These are phyloP conservation scores for Eptesicus fuscus DNA, from an alignment of 2,113 vertebrate genomes.

Conservation along the genomic window DNA sequence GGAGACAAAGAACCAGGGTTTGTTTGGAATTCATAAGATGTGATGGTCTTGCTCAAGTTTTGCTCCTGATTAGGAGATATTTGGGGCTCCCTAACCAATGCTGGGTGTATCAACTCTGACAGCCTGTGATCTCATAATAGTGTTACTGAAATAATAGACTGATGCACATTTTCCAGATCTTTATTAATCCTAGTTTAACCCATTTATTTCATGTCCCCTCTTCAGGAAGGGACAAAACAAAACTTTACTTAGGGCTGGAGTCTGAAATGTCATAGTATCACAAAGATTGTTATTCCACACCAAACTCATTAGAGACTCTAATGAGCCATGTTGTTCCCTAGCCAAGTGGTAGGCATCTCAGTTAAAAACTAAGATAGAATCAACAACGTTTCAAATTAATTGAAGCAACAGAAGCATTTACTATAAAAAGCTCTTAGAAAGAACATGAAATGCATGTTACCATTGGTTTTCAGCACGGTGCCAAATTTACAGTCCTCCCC, in stretches of 20 bases:
- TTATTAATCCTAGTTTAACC: too few species aligned
- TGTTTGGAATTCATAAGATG: rapidly evolving
- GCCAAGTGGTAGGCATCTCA: not conserved
- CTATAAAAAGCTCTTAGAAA: not conserved
- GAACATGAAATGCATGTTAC: rapidly evolving
- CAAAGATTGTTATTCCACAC: not conserved
- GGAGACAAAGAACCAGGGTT: not conserved
- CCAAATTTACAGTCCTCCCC: rapidly evolving
- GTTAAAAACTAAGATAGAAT: not conserved
- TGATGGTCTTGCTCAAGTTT: rapidly evolving
- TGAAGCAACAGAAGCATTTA: not conserved
- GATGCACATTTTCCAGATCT: rapidly evolving
- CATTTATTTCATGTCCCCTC: not conserved
- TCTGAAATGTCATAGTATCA: not conserved
- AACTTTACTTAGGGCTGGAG: not conserved
- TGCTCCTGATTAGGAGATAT: rapidly evolving
- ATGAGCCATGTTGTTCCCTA: rapidly evolving
- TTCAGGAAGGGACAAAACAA: not conserved
- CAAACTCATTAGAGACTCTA: not conserved
- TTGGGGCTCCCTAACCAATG: rapidly evolving
- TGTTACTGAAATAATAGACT: rapidly evolving
- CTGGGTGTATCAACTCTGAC: rapidly evolving
- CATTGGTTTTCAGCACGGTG: rapidly evolving
- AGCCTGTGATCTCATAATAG: rapidly evolving
- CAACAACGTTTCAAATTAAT: not conserved